Base-by-base conservation (phyloP, 2,113 vertebrate genomes). In the Promerops cafer region DNA sequence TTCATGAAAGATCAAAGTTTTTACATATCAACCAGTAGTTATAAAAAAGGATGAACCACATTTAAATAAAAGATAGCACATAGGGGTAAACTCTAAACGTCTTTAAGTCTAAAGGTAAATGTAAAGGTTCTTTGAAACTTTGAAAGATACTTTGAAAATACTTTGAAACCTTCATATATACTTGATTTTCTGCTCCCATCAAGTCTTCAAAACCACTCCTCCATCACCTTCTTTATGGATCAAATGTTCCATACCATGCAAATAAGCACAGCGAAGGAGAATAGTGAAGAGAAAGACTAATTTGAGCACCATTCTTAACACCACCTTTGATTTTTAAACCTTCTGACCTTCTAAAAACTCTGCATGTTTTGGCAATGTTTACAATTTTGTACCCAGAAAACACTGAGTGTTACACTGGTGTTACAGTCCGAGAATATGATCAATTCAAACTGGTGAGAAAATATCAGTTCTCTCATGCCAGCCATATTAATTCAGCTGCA, bases 391-490 rank as follows among this genome's bases (percentile, higher is more conserved):
- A 76, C 10, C 11, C 59, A 26, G 33, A 65, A 88, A 86, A 50
- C 9, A 57, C 24, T 16, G 7, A 42, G 31, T 42, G 15, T 50
- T 35, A 16, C n/a, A n/a, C n/a, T 0, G 27, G 10, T 17, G 3
- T 42, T 50, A 21, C 5, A 33, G 11, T 52, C 33, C 3, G 3
- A 79, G 79, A 68, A 50, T 30, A 44, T 12, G 20, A 28, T 68
- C 44, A 63, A 1, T 80, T 31, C 44, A 30, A 81, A n/a, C 9
- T 64, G 8, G 23, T 53, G 35, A 64, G 59, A 91, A 91, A 83
- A 93, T 35, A 89, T 13, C 13, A 3, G 50, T 53, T 61, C 7
- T 53, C 10, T 44, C 9, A 19, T 82, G 19, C 8, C 30, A 80
- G 30, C 4, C 12, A 54, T 49, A 61, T 31, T 35, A 74, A 84